A percentile compares a stretch with the other conserved stretches of the same genome.
Evolutionary conservation across 2,888 invertebrate species (phyloP).

Genomic region (Phorcus lineatus): DNA sequence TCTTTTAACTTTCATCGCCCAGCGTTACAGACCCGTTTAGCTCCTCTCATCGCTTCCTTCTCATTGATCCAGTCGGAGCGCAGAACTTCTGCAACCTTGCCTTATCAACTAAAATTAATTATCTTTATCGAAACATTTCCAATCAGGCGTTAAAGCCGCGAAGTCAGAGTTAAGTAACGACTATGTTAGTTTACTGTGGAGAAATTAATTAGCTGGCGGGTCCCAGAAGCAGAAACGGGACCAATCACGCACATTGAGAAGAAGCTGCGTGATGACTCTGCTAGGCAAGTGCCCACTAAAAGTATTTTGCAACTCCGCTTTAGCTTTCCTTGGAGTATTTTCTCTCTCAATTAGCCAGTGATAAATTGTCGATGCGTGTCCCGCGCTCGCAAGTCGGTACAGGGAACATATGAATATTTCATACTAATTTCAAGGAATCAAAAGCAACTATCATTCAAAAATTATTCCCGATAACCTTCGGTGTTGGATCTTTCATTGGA

Average conservation of each 20-base stretch:
- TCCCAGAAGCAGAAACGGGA: background rate
- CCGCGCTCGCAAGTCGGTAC: background rate
- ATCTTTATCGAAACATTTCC: conserved; percentile 8
- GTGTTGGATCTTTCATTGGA: background rate
- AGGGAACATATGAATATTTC: conserved; percentile 19
- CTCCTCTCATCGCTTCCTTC: too few relatives aligned
- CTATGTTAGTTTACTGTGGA: conserved; percentile 20
- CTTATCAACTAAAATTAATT: background rate
- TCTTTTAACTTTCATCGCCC: too few relatives aligned
- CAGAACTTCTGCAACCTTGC: background rate
- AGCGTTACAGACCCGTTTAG: too few relatives aligned
- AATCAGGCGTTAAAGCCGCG: background rate
- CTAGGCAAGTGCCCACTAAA: background rate
- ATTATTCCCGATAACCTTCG: conserved; percentile 14
- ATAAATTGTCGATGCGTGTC: conserved; percentile 16
- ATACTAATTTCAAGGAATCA: conserved; percentile 27
- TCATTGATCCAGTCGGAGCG: background rate
- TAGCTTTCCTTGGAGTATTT: conserved; percentile 20
- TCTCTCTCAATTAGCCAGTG: conserved; percentile 17
- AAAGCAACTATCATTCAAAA: conserved; percentile 27
- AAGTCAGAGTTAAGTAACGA: conserved; percentile 2
- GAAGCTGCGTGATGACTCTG: background rate
- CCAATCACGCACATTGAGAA: background rate
- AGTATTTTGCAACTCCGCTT: conserved; percentile 18
- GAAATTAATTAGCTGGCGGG: conserved; percentile 6